Evolutionary conservation across 2,888 invertebrate species (phyloP), one percentile per base, ranked within the genome.

Genomic region (Catocala nupta): DNA sequence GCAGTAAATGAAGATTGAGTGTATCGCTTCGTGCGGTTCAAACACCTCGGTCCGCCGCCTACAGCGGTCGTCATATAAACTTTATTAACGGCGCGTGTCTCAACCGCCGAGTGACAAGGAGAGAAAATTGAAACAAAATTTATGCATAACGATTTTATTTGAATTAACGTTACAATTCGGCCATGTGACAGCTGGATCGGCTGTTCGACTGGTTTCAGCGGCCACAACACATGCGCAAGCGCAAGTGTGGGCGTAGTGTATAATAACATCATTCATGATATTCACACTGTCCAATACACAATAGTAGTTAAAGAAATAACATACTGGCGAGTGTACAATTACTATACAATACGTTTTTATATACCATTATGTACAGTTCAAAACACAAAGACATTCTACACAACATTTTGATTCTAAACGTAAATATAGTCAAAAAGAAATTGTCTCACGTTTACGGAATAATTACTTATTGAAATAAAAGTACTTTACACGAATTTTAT

Each of bases 21-120:
- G 58, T 51, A 43, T 33, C 57, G 56, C 42, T 13, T 39, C 49
- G 55, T 13, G 51, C 49, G 55, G 60, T 60, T 60, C 60, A 60
- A 55, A 33, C 45, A 55, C 60, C 60, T 55, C 55, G 25, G 39
- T 6, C 36, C 13, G 49, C 42, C 59, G 39, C 50, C 57, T 33
- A 56, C 56, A 45, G 10, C 16, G 36, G 33, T 39, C 12, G 45
- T 52, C 51, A 33, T 42, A 52, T 53, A 39, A 52, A 52, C 45
- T 59, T 52, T 52, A 59, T 47, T 16, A 36, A 45, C 44, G 42
- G 25, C 7, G 52, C 39, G 59, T 42, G 36, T 58, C 39, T 45
- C 16, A 9, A 58, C 12, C 5, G 51, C n/a, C n/a, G 36, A 33
- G n/a, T 9, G 25, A 16, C 7, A 25, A 45, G 10, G 39, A 52